phyloP scores from a whole-genome alignment of 2,113 vertebrate species.

The Silurus glanis region DNA sequence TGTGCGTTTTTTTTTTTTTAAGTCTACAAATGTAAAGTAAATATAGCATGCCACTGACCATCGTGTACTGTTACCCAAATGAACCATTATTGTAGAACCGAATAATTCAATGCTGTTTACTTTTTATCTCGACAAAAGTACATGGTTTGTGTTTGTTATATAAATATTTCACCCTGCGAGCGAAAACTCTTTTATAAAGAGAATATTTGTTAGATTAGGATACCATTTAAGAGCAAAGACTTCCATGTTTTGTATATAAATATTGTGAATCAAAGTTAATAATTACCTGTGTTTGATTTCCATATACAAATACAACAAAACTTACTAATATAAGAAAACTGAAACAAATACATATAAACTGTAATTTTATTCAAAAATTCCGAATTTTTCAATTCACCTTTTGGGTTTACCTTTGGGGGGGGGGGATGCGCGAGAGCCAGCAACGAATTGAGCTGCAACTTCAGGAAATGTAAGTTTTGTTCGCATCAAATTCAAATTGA shows the following conservation, averaged over 20 bases:
- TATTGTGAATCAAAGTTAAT: background rate
- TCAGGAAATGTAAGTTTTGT: background rate
- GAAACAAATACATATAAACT: background rate
- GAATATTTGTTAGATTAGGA: background rate
- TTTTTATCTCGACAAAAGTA: background rate
- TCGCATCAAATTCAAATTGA: background rate
- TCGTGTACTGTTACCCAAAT: background rate
- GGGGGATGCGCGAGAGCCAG: too few relatives aligned
- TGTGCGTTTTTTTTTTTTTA: background rate
- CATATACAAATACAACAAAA: background rate
- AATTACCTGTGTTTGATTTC: background rate
- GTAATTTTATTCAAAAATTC: background rate
- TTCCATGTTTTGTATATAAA: background rate
- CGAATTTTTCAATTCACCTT: background rate
- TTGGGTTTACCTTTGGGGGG: background rate
- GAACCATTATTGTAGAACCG: background rate
- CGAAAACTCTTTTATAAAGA: too few relatives aligned
- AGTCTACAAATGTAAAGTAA: background rate
- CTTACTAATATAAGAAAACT: background rate
- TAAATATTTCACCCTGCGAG: too few relatives aligned
- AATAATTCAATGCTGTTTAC: background rate
- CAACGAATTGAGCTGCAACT: background rate
- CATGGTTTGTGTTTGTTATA: background rate
- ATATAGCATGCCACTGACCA: background rate
- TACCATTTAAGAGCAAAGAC: background rate